These are phyloP conservation scores for Deroplatys truncata DNA, from an alignment of 2,888 invertebrate genomes.

Conservation along the genomic window DNA sequence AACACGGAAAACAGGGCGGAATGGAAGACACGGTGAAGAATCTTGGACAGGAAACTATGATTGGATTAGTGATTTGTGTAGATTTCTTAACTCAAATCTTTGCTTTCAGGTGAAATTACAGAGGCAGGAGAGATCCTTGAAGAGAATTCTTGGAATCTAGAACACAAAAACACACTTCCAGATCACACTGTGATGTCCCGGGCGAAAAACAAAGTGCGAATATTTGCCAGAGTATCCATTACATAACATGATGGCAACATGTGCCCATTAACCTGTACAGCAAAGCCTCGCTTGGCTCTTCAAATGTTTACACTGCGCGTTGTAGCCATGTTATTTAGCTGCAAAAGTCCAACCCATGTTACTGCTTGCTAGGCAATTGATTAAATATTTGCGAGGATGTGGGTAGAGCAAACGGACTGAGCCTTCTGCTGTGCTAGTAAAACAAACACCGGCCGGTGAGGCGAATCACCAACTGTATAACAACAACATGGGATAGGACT, in stretches of 20 bases:
- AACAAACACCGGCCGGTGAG: slow-evolving; percentile 12
- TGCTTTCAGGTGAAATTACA: no score
- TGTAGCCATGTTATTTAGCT: slow-evolving; percentile 13
- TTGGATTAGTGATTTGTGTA: no score
- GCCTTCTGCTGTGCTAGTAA: neutral
- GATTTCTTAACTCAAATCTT: no score
- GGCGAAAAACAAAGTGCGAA: neutral
- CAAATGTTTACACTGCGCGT: slow-evolving; percentile 13
- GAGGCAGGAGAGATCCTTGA: neutral
- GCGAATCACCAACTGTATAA: slow-evolving; percentile 11
- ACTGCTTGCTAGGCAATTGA: slow-evolving; percentile 13
- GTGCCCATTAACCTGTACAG: slow-evolving; percentile 6
- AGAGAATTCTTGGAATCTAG: neutral
- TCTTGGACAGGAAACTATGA: no score
- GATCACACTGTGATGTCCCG: neutral
- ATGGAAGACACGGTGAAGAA: no score
- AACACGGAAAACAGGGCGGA: no score
- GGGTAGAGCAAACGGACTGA: slow-evolving; percentile 1
- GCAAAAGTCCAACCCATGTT: slow-evolving; percentile 6
- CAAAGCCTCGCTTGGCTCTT: neutral
- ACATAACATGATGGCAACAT: slow-evolving; percentile 8
- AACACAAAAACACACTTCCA: neutral
- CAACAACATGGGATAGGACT: slow-evolving; percentile 11
- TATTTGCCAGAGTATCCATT: slow-evolving; percentile 13
- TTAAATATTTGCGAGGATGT: slow-evolving; percentile 18